Percentiles rank a stretch among this genome's conserved stretches.
Conservation (phyloP, 1,140 invertebrate genomes). For the Brachionus koreanus region DNA sequence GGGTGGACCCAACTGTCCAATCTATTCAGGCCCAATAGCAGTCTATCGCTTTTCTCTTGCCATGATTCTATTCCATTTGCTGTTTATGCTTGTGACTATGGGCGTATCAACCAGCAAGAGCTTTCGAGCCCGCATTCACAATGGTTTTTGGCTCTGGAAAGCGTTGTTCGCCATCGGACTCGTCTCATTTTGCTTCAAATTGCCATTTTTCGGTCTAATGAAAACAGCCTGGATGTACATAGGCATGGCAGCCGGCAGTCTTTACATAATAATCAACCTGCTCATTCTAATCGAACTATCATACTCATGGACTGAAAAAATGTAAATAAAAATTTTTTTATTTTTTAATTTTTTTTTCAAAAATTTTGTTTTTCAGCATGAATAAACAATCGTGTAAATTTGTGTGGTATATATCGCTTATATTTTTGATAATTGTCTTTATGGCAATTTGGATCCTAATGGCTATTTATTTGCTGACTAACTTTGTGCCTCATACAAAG, state of each 20-base stretch:
- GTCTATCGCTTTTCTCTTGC: conserved; percentile 91
- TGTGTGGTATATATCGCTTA: conserved; percentile 27
- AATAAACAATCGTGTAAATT: conserved; percentile 41
- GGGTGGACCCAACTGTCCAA: conserved; percentile 54
- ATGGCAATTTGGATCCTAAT: not conserved
- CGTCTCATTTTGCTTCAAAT: conserved; percentile 5
- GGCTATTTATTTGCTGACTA: conserved; percentile 45
- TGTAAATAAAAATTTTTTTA: conserved; percentile 32
- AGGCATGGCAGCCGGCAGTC: conserved; percentile 21
- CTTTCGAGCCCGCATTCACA: conserved; percentile 86
- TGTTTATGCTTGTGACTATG: conserved; percentile 3
- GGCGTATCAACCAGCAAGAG: conserved; percentile 70
- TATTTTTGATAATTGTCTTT: conserved; percentile 36
- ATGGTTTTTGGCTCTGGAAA: conserved; percentile 66
- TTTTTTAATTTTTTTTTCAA: conserved; percentile 50
- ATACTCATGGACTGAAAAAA: conserved; percentile 43
- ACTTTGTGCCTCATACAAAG: conserved; percentile 49
- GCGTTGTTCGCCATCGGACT: conserved; percentile 48
- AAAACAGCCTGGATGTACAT: conserved; percentile 43
- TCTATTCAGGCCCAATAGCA: conserved; percentile 81
- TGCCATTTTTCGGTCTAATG: conserved; percentile 39
- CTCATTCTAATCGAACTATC: conserved; percentile 26
- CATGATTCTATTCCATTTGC: conserved; percentile 74
- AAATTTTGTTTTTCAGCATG: not conserved
- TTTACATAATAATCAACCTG: conserved; percentile 34